Percentiles rank a stretch among this genome's conserved stretches.
These are phyloP conservation scores for Hirudo medicinalis DNA, from an alignment of 1,140 invertebrate species.

Conservation along the genomic window DNA sequence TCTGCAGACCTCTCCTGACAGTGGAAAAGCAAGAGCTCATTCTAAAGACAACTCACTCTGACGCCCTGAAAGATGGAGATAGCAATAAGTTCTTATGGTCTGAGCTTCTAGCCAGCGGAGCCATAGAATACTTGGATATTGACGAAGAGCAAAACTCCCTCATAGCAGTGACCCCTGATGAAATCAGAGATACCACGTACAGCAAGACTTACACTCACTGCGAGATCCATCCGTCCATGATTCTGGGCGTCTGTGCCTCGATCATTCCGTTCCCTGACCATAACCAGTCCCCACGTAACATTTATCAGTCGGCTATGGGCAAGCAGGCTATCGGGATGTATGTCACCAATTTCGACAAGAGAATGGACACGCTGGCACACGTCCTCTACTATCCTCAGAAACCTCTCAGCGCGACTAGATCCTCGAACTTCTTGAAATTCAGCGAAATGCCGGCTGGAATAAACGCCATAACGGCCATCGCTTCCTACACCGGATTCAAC, in stretches of 20 bases:
- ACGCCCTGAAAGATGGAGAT: constrained; percentile 73
- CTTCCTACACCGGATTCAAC: constrained; percentile 97
- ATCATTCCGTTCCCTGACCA: constrained; percentile 99
- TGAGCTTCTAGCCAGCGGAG: constrained; percentile 85
- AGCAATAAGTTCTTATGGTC: constrained; percentile 58
- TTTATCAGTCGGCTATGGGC: constrained; percentile 95
- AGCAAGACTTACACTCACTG: constrained; percentile 98
- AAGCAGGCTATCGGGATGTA: constrained; percentile 97
- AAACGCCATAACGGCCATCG: constrained; percentile 95
- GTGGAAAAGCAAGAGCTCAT: constrained; percentile 84
- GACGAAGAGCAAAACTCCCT: constrained; percentile 96
- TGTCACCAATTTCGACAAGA: constrained; percentile 94
- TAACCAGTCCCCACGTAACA: constrained; percentile 90
- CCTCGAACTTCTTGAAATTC: constrained; percentile 72
- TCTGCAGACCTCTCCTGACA: constrained; percentile 88
- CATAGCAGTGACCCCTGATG: constrained; percentile 95
- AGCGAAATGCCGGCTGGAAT: constrained; percentile 45
- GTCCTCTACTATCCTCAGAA: constrained; percentile 97
- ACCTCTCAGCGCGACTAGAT: constrained; percentile 89
- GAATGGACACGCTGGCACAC: constrained; percentile 96
- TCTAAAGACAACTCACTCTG: constrained; percentile 82
- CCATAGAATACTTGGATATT: constrained; percentile 96
- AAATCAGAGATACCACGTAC: constrained; percentile 55
- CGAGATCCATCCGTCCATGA: constrained; percentile 98
- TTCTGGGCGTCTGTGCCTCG: constrained; percentile 84